A percentile compares a stretch with the other conserved stretches of the same genome.
phyloP scores from a whole-genome alignment of 1,140 invertebrate genomes.

The Trachymyrmex septentrionalis region DNA sequence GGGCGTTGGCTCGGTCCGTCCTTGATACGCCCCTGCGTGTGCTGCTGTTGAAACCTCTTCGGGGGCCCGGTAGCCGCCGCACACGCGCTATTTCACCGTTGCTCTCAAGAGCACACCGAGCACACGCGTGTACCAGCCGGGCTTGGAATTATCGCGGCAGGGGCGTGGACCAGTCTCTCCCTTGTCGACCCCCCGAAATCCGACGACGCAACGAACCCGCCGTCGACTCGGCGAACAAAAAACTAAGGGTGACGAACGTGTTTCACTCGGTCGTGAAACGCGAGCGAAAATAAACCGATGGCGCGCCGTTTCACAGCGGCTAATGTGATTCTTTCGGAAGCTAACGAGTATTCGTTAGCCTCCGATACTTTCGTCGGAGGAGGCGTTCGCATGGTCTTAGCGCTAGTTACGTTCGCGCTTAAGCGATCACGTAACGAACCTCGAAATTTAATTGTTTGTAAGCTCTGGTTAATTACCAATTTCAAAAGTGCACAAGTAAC shows the following conservation, averaged over 20 bases:
- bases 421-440: conserved; percentile 51
- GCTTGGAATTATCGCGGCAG: conserved; percentile 70
- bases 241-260: conserved; percentile 22
- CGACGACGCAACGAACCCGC: conserved; percentile 19
- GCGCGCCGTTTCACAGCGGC: conserved; percentile 16
- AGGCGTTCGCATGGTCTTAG: background rate
- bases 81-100: conserved; percentile 65
- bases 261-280: background rate
- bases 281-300: conserved; percentile 30
- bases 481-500: background rate
- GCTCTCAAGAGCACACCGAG: conserved; percentile 41
- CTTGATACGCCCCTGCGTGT: conserved; percentile 82
- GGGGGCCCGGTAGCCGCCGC: conserved; percentile 63
- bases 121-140: conserved; percentile 50
- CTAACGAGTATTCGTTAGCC: conserved; percentile 43
- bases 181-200: conserved; percentile 54
- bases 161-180: conserved; percentile 67
- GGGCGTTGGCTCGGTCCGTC: conserved; percentile 78
- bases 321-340: conserved; percentile 21
- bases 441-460: conserved; percentile 49
- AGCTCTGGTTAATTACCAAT: conserved; percentile 8
- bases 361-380: conserved; percentile 1
- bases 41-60: conserved; percentile 77
- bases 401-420: conserved; percentile 37
- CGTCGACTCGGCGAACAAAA: conserved; percentile 36